Base-by-base conservation (phyloP, 23 tunicate genomes). In the Pegea sp. region DNA sequence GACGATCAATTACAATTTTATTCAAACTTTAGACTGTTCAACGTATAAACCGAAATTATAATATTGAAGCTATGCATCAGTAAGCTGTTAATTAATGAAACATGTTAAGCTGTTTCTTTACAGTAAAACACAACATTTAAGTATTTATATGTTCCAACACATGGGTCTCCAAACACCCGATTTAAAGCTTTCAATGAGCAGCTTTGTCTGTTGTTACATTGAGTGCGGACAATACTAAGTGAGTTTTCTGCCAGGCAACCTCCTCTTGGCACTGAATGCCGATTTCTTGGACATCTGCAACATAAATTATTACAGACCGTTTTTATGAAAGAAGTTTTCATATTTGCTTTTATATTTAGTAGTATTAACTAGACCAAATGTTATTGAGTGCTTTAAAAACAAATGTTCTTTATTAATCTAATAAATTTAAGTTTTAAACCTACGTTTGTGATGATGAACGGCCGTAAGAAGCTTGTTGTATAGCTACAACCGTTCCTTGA, bases 391-490 rank as follows among this genome's bases (percentile, higher is more conserved):
- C n/a, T n/a, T 28, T 13, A 13, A 16, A 22, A 18, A 51, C 18
- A 11, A 13, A 7, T 7, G 20, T 51, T 13, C 56, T n/a, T n/a
- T n/a, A n/a, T n/a, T n/a, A n/a, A n/a, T n/a, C n/a, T n/a, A n/a
- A n/a, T n/a, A n/a, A n/a, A n/a, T n/a, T 7, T 8, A 20, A 8
- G 27, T n/a, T 20, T 6, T 8, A 28, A 3, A 44, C 80, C 61
- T 26, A 80, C 93, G 80, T 72, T 18, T 26, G 34, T 48, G 31
- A 43, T 55, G 71, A 58, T 4, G 75, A 38, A 38, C 95, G 56
- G 29, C 95, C 95, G 56, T 84, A 84, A 1, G 69, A 57, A 42
- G 95, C 95, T 28, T 84, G 95, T 2, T 84, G 95, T 21, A 84
- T 44, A 28, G 62, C 52, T 26, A 84, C 63, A 8, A 70, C 56